Percentiles rank a stretch among this genome's conserved stretches.
These are phyloP conservation scores for Globodera rostochiensis DNA, from an alignment of 1,140 invertebrate genomes.

Conservation along the genomic window DNA sequence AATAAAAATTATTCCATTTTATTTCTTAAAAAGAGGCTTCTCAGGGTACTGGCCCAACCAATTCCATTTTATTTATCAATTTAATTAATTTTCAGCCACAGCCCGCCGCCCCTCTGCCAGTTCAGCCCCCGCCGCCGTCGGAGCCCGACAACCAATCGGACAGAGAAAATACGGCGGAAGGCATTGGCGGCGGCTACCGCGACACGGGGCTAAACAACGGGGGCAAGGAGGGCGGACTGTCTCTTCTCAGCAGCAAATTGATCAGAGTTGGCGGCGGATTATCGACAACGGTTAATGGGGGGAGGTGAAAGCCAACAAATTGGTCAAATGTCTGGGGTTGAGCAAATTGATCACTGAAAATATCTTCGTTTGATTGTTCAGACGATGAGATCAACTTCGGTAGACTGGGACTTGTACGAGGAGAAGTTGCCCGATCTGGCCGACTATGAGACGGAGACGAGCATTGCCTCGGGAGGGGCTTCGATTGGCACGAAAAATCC, in stretches of 20 bases:
- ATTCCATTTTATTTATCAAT: background rate
- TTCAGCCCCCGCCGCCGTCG: slow-evolving; percentile 17
- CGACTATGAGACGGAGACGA: slow-evolving; percentile 31
- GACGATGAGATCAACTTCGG: slow-evolving; percentile 12
- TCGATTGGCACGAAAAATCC: background rate
- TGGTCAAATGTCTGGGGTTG: background rate
- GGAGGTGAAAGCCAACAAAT: slow-evolving; percentile 11
- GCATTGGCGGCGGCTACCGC: slow-evolving; percentile 10
- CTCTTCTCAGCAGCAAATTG: slow-evolving; percentile 15
- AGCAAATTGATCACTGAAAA: slow-evolving; percentile 3
- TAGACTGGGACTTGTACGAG: slow-evolving; percentile 32
- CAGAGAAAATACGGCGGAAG: background rate
- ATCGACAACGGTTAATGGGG: slow-evolving; percentile 24
- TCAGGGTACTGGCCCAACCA: background rate
- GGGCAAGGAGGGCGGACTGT: background rate
- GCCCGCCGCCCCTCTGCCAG: slow-evolving; percentile 21
- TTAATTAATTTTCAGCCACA: background rate
- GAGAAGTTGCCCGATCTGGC: slow-evolving; percentile 33
- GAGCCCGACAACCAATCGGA: slow-evolving; percentile 15
- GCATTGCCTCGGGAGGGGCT: background rate
- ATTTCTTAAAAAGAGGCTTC: slow-evolving; percentile 7
- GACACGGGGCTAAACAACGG: slow-evolving; percentile 15
- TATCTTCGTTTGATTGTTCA: slow-evolving; percentile 6
- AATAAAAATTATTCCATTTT: slow-evolving; percentile 2
- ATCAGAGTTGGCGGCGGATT: background rate